Percentiles rank a stretch among this genome's conserved stretches.
These are phyloP conservation scores for Pteropus rufus DNA, from an alignment of 2,797 vertebrate species.

Conservation along the genomic window DNA sequence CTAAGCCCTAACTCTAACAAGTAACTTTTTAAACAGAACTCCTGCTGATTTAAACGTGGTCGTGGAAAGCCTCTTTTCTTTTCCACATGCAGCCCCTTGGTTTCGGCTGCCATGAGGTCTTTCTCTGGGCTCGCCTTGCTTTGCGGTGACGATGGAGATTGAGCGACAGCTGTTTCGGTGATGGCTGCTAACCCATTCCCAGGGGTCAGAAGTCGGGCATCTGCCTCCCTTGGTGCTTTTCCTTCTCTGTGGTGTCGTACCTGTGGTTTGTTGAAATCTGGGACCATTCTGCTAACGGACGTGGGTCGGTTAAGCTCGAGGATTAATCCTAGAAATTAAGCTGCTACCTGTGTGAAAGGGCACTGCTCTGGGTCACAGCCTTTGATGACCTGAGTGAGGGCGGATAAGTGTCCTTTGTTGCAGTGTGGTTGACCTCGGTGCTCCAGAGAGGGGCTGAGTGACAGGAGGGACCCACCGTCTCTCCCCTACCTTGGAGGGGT, in stretches of 20 bases:
- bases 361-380: too few relatives aligned
- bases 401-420: not conserved
- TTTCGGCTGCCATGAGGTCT: not conserved
- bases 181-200: not conserved
- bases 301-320: not conserved
- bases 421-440: not conserved
- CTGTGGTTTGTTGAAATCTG: not conserved
- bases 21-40: not conserved
- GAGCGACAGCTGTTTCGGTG: not conserved
- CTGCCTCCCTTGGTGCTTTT: not conserved
- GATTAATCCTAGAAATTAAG: slow-evolving; percentile 39
- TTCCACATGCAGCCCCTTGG: not conserved
- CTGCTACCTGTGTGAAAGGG: not conserved
- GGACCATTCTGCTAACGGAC: not conserved
- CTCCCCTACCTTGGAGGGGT: not conserved
- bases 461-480: not conserved
- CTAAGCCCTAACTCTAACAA: not conserved
- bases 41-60: not conserved
- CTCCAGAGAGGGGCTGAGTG: fast-evolving
- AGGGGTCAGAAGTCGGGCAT: not conserved
- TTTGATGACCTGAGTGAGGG: not conserved
- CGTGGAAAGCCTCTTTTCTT: too few relatives aligned
- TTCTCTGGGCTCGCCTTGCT: not conserved
- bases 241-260: not conserved
- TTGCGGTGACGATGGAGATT: not conserved